Evolutionary conservation across 1,140 invertebrate genomes (phyloP).

Genomic region (Conus ventricosus): DNA sequence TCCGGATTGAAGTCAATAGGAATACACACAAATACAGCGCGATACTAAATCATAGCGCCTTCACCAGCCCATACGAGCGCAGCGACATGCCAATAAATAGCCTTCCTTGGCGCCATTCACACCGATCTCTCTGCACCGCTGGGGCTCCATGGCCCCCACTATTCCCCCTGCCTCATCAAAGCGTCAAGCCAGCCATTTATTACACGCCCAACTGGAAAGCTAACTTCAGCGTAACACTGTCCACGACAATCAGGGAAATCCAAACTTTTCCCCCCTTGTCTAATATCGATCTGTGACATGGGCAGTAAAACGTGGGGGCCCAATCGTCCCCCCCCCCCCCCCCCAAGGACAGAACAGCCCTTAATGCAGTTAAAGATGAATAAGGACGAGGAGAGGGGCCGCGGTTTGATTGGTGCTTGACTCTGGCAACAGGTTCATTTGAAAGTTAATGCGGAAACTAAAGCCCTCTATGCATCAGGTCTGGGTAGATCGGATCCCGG

Average conservation of each 20-base stretch:
- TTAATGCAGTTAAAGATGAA: conserved; percentile 31
- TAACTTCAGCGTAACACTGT: conserved; percentile 8
- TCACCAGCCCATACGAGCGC: conserved; percentile 11
- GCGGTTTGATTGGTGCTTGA: conserved; percentile 32
- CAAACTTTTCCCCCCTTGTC: background rate
- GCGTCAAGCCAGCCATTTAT: conserved; percentile 18
- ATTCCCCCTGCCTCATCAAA: conserved; percentile 28
- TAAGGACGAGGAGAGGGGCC: background rate
- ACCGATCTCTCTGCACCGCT: conserved; percentile 6
- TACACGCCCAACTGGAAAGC: conserved; percentile 23
- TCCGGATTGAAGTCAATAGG: conserved; percentile 34
- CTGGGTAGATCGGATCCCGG: conserved; percentile 19
- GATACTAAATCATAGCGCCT: conserved; percentile 41
- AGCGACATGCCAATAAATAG: conserved; percentile 42
- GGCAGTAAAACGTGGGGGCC: background rate
- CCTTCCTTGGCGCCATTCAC: conserved; percentile 24
- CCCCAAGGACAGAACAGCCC: background rate
- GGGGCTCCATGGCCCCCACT: conserved; percentile 8
- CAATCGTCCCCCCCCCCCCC: background rate
- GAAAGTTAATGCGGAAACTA: conserved; percentile 40
- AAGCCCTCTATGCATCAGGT: conserved; percentile 27
- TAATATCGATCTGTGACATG: conserved; percentile 12
- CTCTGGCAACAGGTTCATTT: conserved; percentile 36
- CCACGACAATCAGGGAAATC: conserved; percentile 22
- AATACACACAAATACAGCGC: conserved; percentile 36